These are phyloP conservation scores for Acleris emargana DNA, from an alignment of 2,888 invertebrate genomes.

Conservation along the genomic window DNA sequence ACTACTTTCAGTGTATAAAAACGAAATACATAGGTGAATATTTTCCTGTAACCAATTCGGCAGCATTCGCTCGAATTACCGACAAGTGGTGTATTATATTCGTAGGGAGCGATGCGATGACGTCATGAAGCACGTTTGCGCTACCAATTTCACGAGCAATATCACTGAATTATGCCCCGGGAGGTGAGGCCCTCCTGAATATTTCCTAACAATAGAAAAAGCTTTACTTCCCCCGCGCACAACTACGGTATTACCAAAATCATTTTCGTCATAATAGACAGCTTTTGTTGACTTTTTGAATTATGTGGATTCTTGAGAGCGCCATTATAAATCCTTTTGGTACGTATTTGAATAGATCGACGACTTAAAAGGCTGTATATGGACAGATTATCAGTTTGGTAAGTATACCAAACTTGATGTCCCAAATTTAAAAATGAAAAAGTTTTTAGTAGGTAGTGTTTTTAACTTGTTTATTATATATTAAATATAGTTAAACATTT, in stretches of 20 bases:
- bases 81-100: conserved; percentile 15
- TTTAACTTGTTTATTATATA: too few relatives aligned
- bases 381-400: too few relatives aligned
- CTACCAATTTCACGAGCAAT: conserved; percentile 65
- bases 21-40: background rate
- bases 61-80: conserved; percentile 15
- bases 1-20: background rate
- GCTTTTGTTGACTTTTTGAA: conserved; percentile 16
- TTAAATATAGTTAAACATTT: too few relatives aligned
- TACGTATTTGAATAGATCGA: background rate
- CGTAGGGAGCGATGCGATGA: conserved; percentile 21
- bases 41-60: conserved; percentile 1
- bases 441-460: too few relatives aligned
- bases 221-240: conserved; percentile 39
- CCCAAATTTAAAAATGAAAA: too few relatives aligned
- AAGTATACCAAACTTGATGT: too few relatives aligned
- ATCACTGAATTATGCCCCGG: conserved; percentile 56
- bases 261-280: conserved; percentile 17
- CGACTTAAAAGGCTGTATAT: background rate
- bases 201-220: conserved; percentile 44
- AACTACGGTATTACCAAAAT: conserved; percentile 21
- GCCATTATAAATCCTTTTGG: background rate
- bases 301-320: background rate
- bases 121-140: conserved; percentile 33
- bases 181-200: conserved; percentile 38